Conservation (phyloP, 2,797 vertebrate genomes). For the Halcyon badia region DNA sequence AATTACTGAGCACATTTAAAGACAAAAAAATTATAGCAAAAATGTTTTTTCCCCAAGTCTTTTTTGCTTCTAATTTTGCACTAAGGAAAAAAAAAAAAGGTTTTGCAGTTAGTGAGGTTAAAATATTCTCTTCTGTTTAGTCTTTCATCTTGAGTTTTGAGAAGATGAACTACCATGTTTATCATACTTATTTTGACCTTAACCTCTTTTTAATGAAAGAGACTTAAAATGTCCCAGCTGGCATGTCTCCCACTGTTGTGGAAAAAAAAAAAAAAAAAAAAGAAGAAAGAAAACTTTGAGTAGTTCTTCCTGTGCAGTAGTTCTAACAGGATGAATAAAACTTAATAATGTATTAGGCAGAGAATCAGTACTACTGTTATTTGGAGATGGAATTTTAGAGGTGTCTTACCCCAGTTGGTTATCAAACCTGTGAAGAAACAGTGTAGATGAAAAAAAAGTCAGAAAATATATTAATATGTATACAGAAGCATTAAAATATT, state of each 20-base stretch:
- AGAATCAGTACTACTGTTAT: background rate
- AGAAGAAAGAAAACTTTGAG: slow-evolving; percentile 35
- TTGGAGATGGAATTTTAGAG: slow-evolving; percentile 13
- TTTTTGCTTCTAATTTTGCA: slow-evolving; percentile 60
- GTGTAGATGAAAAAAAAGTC: background rate
- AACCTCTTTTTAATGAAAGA: slow-evolving; percentile 84
- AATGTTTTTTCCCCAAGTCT: slow-evolving; percentile 28
- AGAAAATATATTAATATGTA: background rate
- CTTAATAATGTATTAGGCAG: background rate
- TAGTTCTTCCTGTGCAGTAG: slow-evolving; percentile 66
- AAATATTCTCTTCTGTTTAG: slow-evolving; percentile 78
- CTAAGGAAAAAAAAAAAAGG: slow-evolving; percentile 4
- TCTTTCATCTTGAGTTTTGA: slow-evolving; percentile 81
- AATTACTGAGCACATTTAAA: slow-evolving; percentile 74
- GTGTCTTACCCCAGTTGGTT: background rate
- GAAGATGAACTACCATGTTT: slow-evolving; percentile 83
- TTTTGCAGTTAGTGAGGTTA: slow-evolving; percentile 71
- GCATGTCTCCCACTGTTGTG: slow-evolving; percentile 57
- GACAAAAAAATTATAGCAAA: slow-evolving; percentile 70
- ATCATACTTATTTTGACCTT: slow-evolving; percentile 86
- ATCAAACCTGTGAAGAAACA: background rate
- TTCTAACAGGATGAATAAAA: slow-evolving; percentile 1
- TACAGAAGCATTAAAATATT: background rate
- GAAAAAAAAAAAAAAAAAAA: background rate
- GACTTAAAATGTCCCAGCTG: slow-evolving; percentile 87